Conservation (phyloP, 2,888 invertebrate species). For the Pelosia muscerda region DNA sequence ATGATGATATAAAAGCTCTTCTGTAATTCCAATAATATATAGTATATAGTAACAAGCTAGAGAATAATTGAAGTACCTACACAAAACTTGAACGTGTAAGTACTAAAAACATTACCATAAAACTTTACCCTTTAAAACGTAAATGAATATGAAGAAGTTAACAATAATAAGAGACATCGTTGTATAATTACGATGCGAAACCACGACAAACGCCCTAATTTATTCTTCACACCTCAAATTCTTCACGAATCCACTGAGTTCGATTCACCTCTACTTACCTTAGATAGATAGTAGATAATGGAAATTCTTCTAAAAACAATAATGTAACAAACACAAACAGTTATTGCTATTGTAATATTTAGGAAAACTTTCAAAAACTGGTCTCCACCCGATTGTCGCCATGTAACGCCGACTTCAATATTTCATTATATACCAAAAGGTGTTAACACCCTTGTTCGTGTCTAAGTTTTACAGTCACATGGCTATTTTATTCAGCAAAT, state of each 20-base stretch:
- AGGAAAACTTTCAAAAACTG: not conserved
- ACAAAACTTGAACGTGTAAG: no score
- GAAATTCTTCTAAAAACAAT: slow-evolving; percentile 31
- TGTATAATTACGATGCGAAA: not conserved
- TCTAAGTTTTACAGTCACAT: not conserved
- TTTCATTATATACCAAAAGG: no score
- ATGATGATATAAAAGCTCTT: no score
- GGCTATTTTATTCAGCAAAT: not conserved
- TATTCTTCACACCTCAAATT: slow-evolving; percentile 44
- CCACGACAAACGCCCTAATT: slow-evolving; percentile 23
- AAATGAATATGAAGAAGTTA: not conserved
- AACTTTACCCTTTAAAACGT: no score
- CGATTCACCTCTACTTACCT: no score
- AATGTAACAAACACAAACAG: slow-evolving; percentile 16
- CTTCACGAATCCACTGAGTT: slow-evolving; percentile 31
- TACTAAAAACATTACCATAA: no score
- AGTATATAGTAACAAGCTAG: no score
- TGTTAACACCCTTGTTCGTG: not conserved
- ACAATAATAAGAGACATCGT: not conserved
- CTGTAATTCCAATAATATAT: no score
- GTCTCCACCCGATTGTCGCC: no score
- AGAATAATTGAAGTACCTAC: no score
- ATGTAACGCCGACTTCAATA: no score
- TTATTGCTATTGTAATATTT: not conserved
- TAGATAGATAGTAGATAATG: no score